phyloP scores from a whole-genome alignment of 2,113 vertebrate genomes.

The Ranitomeya imitator region DNA sequence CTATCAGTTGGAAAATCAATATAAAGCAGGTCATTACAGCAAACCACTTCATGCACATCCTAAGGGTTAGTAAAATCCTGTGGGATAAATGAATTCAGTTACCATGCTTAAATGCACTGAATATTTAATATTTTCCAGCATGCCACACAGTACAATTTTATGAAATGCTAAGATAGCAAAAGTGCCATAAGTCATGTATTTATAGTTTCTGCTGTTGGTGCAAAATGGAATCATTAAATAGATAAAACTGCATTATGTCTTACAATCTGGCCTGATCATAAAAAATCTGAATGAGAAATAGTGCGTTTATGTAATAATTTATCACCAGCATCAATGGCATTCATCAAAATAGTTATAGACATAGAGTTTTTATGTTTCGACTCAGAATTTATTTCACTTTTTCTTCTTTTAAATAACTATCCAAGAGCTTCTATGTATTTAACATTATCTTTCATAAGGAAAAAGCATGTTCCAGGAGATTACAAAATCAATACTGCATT shows the following conservation, averaged over 20 bases:
- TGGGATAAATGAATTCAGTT: constrained; percentile 61
- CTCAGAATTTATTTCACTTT: constrained; percentile 64
- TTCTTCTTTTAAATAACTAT: constrained; percentile 49
- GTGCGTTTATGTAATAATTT: constrained; percentile 74
- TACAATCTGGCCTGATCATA: constrained; percentile 77
- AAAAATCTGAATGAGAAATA: constrained; percentile 71
- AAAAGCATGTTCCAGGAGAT: constrained; percentile 50
- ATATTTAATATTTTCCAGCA: constrained; percentile 66
- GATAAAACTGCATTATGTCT: constrained; percentile 79
- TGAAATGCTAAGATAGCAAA: constrained; percentile 64
- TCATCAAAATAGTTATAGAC: constrained; percentile 61
- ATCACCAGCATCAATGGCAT: constrained; percentile 69
- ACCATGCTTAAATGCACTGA: constrained; percentile 59
- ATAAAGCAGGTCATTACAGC: constrained; percentile 60
- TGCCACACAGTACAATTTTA: constrained; percentile 61
- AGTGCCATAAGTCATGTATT: constrained; percentile 71
- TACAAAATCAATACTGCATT: constrained; percentile 55
- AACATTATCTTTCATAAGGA: constrained; percentile 52
- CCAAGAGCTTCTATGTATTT: constrained; percentile 48
- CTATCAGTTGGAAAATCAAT: constrained; percentile 69
- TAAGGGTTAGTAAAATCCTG: constrained; percentile 60
- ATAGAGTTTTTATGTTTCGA: constrained; percentile 63
- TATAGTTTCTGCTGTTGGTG: constrained; percentile 79
- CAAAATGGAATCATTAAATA: constrained; percentile 73
- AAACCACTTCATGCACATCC: constrained; percentile 59